These are phyloP conservation scores for Aplocera efformata DNA, from an alignment of 2,888 invertebrate genomes.

Conservation along the genomic window DNA sequence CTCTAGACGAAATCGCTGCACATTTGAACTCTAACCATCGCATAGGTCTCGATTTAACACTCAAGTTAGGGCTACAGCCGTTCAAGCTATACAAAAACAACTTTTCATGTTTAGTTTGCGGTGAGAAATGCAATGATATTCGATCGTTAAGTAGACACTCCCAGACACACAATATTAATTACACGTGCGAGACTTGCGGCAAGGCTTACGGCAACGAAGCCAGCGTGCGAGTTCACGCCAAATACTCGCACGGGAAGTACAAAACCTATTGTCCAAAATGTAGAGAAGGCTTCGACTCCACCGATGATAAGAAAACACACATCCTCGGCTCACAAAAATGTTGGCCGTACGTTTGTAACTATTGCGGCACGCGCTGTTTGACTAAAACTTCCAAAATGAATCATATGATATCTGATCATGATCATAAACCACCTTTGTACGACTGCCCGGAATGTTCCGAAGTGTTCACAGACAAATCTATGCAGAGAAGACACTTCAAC, in stretches of 20 bases:
- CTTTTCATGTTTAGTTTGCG: constrained; percentile 19
- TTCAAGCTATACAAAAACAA: constrained; percentile 24
- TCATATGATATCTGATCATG: constrained; percentile 34
- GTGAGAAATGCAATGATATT: constrained; percentile 20
- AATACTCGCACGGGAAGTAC: constrained; percentile 14
- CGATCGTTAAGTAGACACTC: constrained; percentile 25
- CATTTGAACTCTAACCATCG: constrained; percentile 32
- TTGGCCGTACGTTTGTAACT: constrained; percentile 34
- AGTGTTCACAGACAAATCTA: constrained; percentile 29
- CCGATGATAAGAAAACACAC: constrained; percentile 30
- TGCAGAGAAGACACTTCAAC: constrained; percentile 32
- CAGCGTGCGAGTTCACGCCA: constrained; percentile 19
- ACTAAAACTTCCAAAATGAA: constrained; percentile 28
- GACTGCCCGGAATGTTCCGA: constrained; percentile 37
- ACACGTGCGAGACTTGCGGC: constrained; percentile 28
- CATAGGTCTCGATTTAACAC: constrained; percentile 29
- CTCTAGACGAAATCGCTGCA: constrained; percentile 32
- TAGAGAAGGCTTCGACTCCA: constrained; percentile 17
- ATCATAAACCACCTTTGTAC: constrained; percentile 24
- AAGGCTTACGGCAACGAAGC: constrained; percentile 21
- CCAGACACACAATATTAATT: constrained; percentile 22
- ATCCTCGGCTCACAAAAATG: constrained; percentile 29
- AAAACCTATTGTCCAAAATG: constrained; percentile 24
- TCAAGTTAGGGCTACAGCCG: constrained; percentile 33
- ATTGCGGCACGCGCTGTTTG: constrained; percentile 34